Evolutionary conservation across 2,113 vertebrate genomes (phyloP), one percentile per base, ranked within the genome.

Genomic region (Nicator chloris): DNA sequence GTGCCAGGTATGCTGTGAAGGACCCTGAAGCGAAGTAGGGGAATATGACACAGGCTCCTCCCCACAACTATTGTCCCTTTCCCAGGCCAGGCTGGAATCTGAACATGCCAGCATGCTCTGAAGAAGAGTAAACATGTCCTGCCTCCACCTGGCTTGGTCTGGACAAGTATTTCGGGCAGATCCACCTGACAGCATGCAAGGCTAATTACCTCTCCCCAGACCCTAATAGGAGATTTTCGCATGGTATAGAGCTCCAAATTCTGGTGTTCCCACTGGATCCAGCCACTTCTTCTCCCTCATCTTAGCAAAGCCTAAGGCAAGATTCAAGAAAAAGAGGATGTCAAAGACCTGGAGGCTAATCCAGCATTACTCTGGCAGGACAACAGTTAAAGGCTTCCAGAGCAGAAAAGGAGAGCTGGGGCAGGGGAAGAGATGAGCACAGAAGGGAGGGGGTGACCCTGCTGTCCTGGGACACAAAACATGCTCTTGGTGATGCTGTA

Each of bases 211-310:
- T 94, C 95, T 95, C 95, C 96, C 96, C 93, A 96, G 95, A 72
- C 88, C 90, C 93, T 95, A 95, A 90, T 4, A 39, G 85, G 92
- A 96, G 82, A 90, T 82, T 93, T 96, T 90, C 63, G 13, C 80
- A 77, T 92, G 79, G 88, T 42, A 80, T 61, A 93, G 88, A 92
- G 90, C 86, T 96, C 85, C 92, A 88, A 86, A 95, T 93, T 95
- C 82, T 92, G 81, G 92, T 84, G 85, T 93, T 90, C 85, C 75
- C 93, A 92, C 79, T 54, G 90, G 90, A 96, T 95, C 63, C 92
- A 96, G 93, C 39, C 92, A 95, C 44, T 92, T 93, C 94, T 93
- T 96, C 93, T 97, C 93, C 92, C 96, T 88, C 94, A 95, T 93
- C 33, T 94, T 94, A 94, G 95, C 75, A 90, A 96, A 90, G 95